Conservation (phyloP, 2,113 vertebrate species). For the Sinocyclocheilus anophthalmus region DNA sequence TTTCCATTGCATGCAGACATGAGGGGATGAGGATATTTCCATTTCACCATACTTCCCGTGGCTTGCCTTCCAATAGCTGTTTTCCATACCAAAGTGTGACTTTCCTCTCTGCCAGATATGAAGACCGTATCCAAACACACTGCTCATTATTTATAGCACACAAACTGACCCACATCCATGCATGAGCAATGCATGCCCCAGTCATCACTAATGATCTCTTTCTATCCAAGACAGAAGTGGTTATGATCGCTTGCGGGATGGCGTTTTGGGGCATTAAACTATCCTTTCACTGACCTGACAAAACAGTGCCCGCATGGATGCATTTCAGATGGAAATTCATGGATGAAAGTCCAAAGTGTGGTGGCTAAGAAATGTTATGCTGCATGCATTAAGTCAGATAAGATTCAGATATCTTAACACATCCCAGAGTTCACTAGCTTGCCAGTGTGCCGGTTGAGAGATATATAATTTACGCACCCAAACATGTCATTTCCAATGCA, state of each 20-base stretch:
- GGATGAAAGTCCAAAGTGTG: constrained; percentile 30
- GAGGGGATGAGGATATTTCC: background rate
- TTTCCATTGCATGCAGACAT: background rate
- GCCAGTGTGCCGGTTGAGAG: constrained; percentile 11
- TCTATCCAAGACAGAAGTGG: constrained; percentile 1
- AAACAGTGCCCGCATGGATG: constrained; percentile 23
- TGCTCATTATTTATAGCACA: constrained; percentile 26
- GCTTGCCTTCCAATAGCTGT: background rate
- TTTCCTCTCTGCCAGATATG: background rate
- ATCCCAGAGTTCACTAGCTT: constrained; percentile 37
- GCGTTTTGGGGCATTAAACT: background rate
- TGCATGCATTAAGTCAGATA: constrained; percentile 31
- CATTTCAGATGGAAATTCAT: constrained; percentile 32
- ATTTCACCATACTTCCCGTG: background rate
- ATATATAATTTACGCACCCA: constrained; percentile 36
- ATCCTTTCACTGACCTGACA: constrained; percentile 23
- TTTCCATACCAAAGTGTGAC: constrained; percentile 13
- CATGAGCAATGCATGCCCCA: constrained; percentile 18
- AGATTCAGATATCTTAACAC: constrained; percentile 36
- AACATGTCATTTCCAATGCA: constrained; percentile 46
- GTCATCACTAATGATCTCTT: constrained; percentile 20
- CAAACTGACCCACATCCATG: constrained; percentile 33
- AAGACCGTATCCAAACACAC: constrained; percentile 1
- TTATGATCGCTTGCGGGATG: background rate
- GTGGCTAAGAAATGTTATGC: constrained; percentile 31